Base-by-base conservation (phyloP, 2,113 vertebrate genomes). In the Falco punctatus region DNA sequence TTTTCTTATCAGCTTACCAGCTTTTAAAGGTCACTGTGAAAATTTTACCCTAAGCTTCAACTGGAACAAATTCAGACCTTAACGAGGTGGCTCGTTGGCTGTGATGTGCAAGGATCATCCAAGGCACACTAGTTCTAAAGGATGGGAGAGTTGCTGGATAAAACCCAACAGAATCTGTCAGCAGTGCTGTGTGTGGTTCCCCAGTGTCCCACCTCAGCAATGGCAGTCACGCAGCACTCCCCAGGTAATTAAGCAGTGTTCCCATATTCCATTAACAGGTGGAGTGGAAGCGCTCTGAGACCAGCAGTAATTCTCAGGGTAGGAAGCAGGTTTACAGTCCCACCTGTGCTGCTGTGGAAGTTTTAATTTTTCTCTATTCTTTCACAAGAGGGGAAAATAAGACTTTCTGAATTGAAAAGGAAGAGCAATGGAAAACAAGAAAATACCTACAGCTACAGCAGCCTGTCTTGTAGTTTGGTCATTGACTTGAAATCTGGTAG, bases 211-310 rank as follows among this genome's bases (percentile, higher is more conserved):
- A 54, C 22, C 40, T 46, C 46, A 86, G 58, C 46, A 57, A 6
- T 13, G 18, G 26, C 2, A 4, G 27, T 44, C 66, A 24, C 1
- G 0, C 0, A 2, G 44, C 3, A 2, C 11, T 28, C 13, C 22
- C 42, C 42, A 23, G 26, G 9, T 33, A 87, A 55, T 21, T 54
- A 24, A 51, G 38, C 13, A 62, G 10, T 46, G 19, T 70, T 87
- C 62, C 40, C 19, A 26, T 48, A 40, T 32, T 26, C 28, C 35
- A 16, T 70, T 86, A 70, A 38, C 3, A 6, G 24, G 15, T 32
- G 26, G 16, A 80, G 32, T 4, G 65, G 79, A 72, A 88, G 28
- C 24, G 33, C 20, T 69, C 15, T 33, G 49, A 73, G n/a, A 42
- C 19, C 27, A 70, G 38, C 9, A 73, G 15, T 27, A 44, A 73